Conservation (phyloP, 2,888 invertebrate genomes). For the Agrotis segetum region DNA sequence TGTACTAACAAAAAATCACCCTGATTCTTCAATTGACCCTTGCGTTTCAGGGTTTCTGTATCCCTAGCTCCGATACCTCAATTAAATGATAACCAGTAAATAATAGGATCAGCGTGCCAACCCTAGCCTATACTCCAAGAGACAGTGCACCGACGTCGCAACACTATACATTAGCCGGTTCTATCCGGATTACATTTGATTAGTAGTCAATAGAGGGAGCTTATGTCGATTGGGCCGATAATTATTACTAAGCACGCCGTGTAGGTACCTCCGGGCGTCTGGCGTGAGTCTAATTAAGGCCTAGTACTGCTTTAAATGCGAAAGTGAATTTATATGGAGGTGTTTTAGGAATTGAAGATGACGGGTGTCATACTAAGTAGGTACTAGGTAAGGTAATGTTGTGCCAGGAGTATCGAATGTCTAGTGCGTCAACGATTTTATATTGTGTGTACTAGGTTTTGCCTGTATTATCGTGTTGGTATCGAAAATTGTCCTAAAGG, state of each 20-base stretch:
- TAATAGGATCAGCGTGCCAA: slow-evolving; percentile 31
- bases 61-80: too few relatives aligned
- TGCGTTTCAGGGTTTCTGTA: too few relatives aligned
- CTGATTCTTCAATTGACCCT: too few relatives aligned
- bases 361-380: slow-evolving; percentile 36
- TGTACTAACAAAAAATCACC: too few relatives aligned
- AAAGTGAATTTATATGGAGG: slow-evolving; percentile 57
- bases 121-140: slow-evolving; percentile 59
- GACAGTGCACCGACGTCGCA: slow-evolving; percentile 60
- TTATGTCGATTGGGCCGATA: slow-evolving; percentile 63
- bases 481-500: too few relatives aligned
- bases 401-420: neutral
- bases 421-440: neutral
- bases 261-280: slow-evolving; percentile 56
- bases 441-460: too few relatives aligned
- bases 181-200: slow-evolving; percentile 77
- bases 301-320: slow-evolving; percentile 52
- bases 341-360: slow-evolving; percentile 37
- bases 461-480: too few relatives aligned
- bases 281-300: slow-evolving; percentile 57
- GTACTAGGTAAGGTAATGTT: slow-evolving; percentile 23
- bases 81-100: neutral
- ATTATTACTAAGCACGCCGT: slow-evolving; percentile 66
- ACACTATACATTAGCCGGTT: slow-evolving; percentile 63
- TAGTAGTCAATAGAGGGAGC: slow-evolving; percentile 75